Base-by-base conservation (phyloP, 2,888 invertebrate genomes). In the Eristalis intricaria region DNA sequence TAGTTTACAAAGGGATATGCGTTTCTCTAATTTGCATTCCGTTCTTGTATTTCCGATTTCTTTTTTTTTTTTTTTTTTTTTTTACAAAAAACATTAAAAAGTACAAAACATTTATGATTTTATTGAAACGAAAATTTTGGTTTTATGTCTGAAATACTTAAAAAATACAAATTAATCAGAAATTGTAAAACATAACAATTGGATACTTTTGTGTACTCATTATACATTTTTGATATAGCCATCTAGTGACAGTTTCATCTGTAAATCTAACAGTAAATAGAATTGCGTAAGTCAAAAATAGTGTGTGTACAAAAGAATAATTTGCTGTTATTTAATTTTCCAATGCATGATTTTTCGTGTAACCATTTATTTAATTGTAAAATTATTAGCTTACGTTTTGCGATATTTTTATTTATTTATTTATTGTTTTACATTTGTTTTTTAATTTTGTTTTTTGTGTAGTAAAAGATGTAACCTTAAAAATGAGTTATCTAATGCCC, bases 181-280 rank as follows among this genome's bases (percentile, higher is more conserved):
- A 40, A 19, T 75, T 68, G 71, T 40, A 76, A 83, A 76, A 79
- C 38, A 76, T 82, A 83, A 35, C 82, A 82, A 86, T 86, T 74
- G 82, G 83, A 79, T 64, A 76, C 66, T 81, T 76, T 74, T 86
- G 82, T 86, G 70, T 87, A 87, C 70, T 87, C 83, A 87, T 79
- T 79, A 75, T 87, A 84, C 75, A 76, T 88, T 83, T 89, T 89
- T 80, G 79, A 89, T 90, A 92, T 96, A 97, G 97, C 96, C 97
- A 97, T 95, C 96, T 97, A 95, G 97, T 96, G 96, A 97, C 97
- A 94, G 96, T 97, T 94, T 97, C 97, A 93, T 96, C 97, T 94
- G 97, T 97, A 95, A 97, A 97, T 96, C 96, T 97, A 94, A 96
- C 97, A 94, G 95, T 97, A 95, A 97, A 97, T 96, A 95, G 97